Evolutionary conservation across 1,140 invertebrate species (phyloP), one percentile per base, ranked within the genome.

Genomic region (Drosophila lini): DNA sequence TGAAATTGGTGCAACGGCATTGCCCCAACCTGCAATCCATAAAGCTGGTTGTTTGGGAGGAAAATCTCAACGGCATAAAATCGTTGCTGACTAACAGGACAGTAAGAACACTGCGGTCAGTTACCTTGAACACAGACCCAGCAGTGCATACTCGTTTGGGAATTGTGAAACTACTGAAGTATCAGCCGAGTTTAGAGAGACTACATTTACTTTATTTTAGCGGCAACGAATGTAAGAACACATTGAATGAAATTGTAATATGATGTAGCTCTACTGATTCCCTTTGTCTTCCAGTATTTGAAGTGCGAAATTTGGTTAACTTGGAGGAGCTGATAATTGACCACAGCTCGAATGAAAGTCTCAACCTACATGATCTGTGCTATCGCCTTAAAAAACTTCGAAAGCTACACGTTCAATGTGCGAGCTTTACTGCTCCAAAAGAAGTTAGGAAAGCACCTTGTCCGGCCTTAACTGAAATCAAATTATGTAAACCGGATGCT

Each of bases 331-430:
- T 44, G 1, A 1, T 3, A 13, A 22, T 44, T 11, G 1, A 1
- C 1, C 0, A 5, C 10, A 8, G 11, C 7, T 3, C 0, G n/a
- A 0, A 16, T 10, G 0, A 16, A 9, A 4, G 4, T 10, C 1
- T 44, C 5, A 13, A 44, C 42, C 1, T 22, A 44, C 16, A 44
- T 5, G 42, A 6, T 3, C 42, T 44, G 42, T 44, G 42, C 16
- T 5, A 3, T 44, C 16, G 42, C 42, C 19, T 44, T 22, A 44
- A 44, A 11, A 44, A 44, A 13, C 42, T 44, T 44, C 10, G 10
- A 44, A 44, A 0, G 16, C 31, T 32, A 9, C 31, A 32, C 7
- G 9, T 32, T 32, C 7, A 9, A 8, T 8, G 7, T 0, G 1
- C 1, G 7, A 32, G 7, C 31, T 32, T 32, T 8, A 32, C 31